A percentile compares a stretch with the other conserved stretches of the same genome.
phyloP scores from a whole-genome alignment of 2,797 vertebrate species.

The Tenualosa thibaudeaui region DNA sequence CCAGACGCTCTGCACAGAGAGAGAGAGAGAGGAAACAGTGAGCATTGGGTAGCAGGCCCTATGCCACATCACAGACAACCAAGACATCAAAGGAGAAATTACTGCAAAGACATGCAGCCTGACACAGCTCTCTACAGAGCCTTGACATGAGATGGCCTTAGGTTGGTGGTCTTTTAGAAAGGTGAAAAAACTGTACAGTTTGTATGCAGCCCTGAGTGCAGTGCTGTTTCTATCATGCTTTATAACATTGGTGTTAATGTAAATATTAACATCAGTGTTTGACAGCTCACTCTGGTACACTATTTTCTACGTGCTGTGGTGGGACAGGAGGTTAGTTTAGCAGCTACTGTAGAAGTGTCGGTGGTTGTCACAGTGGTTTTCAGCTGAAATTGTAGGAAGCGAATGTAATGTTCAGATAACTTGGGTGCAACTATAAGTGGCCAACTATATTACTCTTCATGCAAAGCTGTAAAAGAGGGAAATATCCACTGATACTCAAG shows the following conservation, averaged over 20 bases:
- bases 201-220: not conserved
- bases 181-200: not conserved
- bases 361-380: not conserved
- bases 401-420: too few species aligned
- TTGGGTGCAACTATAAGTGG: not conserved
- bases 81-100: not conserved
- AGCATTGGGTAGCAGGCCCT: not conserved
- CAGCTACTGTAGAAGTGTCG: not conserved
- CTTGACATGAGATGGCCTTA: too few species aligned
- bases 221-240: not conserved
- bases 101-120: not conserved
- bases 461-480: too few species aligned
- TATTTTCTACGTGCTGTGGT: not conserved
- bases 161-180: too few species aligned
- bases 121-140: not conserved
- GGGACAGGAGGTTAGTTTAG: not conserved
- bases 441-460: not conserved
- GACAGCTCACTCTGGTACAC: not conserved
- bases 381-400: not conserved
- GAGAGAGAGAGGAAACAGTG: not conserved
- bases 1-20: slow-evolving; percentile 73
- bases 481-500: too few species aligned
- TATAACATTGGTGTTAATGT: too few species aligned
- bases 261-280: not conserved
- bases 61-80: not conserved